Evolutionary conservation across 35 echinoderm and acorn worm species (phyloP).

Genomic region (Lytechinus pictus): DNA sequence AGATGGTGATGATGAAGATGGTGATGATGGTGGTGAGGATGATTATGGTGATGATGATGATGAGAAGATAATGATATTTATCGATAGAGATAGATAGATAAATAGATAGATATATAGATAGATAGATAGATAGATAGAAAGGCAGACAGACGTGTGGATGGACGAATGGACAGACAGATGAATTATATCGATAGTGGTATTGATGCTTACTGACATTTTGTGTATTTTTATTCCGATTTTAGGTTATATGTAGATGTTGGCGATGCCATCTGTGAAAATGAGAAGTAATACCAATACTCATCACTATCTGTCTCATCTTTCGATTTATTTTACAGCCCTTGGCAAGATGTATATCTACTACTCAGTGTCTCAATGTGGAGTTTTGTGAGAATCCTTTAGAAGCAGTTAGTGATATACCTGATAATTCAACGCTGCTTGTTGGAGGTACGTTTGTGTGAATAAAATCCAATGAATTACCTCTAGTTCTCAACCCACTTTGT

Average conservation of each 20-base stretch:
- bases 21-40: background rate
- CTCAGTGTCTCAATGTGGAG: slow-evolving; percentile 10
- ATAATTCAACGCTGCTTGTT: slow-evolving; percentile 79
- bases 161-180: no score
- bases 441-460: slow-evolving; percentile 72
- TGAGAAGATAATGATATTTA: no score
- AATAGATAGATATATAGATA: no score
- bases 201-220: no score
- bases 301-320: background rate
- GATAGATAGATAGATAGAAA: no score
- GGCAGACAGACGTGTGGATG: no score
- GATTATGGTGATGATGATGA: background rate
- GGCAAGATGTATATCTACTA: slow-evolving; percentile 70
- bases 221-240: no score
- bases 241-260: no score
- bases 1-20: background rate
- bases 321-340: background rate
- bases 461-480: no score
- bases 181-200: no score
- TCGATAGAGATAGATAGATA: no score
- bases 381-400: slow-evolving; percentile 74
- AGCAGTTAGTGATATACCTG: slow-evolving; percentile 82
- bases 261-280: background rate
- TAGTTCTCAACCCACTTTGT: no score
- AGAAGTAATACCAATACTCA: background rate